Conservation (phyloP, 2,113 vertebrate species). For the Cryptotis parvus region DNA sequence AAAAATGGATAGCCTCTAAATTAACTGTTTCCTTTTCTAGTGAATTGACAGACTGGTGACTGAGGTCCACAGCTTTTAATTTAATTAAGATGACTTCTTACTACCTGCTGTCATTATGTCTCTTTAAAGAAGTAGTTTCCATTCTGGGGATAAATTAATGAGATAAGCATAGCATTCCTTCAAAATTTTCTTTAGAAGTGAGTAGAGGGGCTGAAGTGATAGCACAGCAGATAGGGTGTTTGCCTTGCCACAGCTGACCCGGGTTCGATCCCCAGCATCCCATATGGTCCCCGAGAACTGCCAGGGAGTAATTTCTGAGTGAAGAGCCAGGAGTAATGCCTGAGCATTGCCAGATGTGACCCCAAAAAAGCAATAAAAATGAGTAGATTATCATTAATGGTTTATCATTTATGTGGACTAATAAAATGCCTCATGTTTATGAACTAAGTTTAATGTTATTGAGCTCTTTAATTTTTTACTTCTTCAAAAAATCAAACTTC, state of each 20-base stretch:
- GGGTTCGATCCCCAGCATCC: no score
- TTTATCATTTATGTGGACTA: background rate
- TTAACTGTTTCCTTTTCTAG: conserved; percentile 30
- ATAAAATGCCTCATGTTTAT: background rate
- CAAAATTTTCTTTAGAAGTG: conserved; percentile 37
- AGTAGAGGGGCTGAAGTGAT: no score
- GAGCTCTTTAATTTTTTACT: conserved; percentile 45
- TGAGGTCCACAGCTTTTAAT: background rate
- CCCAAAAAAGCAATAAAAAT: no score
- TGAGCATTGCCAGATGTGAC: no score
- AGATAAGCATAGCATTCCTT: background rate
- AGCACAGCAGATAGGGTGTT: no score
- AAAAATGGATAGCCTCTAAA: conserved; percentile 19
- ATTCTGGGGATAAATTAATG: conserved; percentile 21
- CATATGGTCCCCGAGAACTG: no score
- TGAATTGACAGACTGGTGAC: conserved; percentile 24
- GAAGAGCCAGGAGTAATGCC: no score
- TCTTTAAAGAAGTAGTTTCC: conserved; percentile 10
- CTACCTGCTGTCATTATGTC: background rate
- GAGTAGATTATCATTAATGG: background rate
- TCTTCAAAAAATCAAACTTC: conserved; percentile 63
- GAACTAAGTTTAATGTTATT: conserved; percentile 21
- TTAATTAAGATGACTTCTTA: conserved; percentile 38
- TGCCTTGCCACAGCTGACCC: no score
- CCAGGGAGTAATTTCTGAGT: no score